Conservation (phyloP, 2,888 invertebrate species). For the Orthonevra nobilis region DNA sequence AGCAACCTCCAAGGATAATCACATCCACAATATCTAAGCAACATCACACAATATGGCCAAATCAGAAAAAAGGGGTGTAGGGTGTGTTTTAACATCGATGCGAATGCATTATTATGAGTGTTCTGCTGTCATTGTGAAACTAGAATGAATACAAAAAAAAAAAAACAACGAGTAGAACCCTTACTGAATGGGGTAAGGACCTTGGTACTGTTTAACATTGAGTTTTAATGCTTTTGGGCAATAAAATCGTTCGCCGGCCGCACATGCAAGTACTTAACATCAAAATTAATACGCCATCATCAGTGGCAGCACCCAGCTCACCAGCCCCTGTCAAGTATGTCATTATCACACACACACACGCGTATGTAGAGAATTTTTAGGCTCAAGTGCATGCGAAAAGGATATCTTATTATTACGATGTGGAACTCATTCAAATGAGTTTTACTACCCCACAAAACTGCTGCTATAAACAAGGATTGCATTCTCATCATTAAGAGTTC, state of each 20-base stretch:
- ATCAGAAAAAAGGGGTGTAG: constrained; percentile 60
- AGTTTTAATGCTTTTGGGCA: constrained; percentile 60
- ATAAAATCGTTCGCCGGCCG: constrained; percentile 50
- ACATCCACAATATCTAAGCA: constrained; percentile 41
- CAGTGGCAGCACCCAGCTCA: constrained; percentile 4
- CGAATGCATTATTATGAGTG: constrained; percentile 62
- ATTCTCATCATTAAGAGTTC: constrained; percentile 50
- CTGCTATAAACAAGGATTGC: constrained; percentile 61
- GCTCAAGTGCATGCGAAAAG: constrained; percentile 43
- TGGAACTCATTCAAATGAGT: constrained; percentile 54
- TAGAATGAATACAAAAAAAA: constrained; percentile 4
- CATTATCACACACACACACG: constrained; percentile 53
- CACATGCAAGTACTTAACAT: constrained; percentile 65
- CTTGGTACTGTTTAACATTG: constrained; percentile 33
- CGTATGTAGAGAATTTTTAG: not conserved
- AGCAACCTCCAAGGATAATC: constrained; percentile 41
- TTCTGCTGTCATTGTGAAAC: constrained; percentile 55
- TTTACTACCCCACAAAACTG: constrained; percentile 55
- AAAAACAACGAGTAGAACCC: constrained; percentile 26
- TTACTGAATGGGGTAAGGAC: constrained; percentile 43
- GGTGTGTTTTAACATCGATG: constrained; percentile 61
- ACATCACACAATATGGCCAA: constrained; percentile 43
- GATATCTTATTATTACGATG: constrained; percentile 35
- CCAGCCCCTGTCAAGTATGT: constrained; percentile 59
- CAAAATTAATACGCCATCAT: constrained; percentile 69